These are phyloP conservation scores for Rhinichthys osculus DNA, from an alignment of 2,797 vertebrate genomes.

Conservation along the genomic window DNA sequence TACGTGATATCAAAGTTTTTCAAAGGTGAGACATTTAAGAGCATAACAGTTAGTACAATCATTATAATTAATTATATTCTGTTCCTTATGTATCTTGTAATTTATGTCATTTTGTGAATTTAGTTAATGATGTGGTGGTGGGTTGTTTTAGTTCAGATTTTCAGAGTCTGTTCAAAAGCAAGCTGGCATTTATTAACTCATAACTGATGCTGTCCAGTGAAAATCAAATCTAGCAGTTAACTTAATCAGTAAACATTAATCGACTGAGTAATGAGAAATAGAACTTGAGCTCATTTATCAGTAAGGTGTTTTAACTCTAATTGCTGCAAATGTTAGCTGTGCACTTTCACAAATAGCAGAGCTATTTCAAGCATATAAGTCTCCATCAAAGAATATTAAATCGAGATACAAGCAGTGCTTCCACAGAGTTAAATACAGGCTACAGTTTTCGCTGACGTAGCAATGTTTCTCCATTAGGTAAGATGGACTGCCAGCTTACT, in stretches of 20 bases:
- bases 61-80: not conserved
- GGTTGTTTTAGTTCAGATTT: not conserved
- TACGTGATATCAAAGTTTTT: not conserved
- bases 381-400: conserved; percentile 33
- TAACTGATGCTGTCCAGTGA: not conserved
- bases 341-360: conserved; percentile 11
- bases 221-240: conserved; percentile 25
- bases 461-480: conserved; percentile 40
- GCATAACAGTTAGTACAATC: not conserved
- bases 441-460: conserved; percentile 25
- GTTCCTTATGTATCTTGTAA: not conserved
- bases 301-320: not conserved
- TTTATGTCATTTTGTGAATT: not conserved
- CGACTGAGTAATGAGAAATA: conserved; percentile 18
- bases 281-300: conserved; percentile 2
- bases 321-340: not conserved
- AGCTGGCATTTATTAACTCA: not conserved
- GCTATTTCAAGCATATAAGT: conserved; percentile 25
- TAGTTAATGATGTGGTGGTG: not conserved
- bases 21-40: not conserved
- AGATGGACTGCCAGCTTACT: conserved; percentile 36
- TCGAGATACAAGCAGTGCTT: not conserved
- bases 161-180: not conserved
- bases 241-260: conserved; percentile 5
- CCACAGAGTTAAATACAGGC: conserved; percentile 20